A percentile compares a stretch with the other conserved stretches of the same genome.
Conservation (phyloP, 2,113 vertebrate genomes). For the Hyla sarda region DNA sequence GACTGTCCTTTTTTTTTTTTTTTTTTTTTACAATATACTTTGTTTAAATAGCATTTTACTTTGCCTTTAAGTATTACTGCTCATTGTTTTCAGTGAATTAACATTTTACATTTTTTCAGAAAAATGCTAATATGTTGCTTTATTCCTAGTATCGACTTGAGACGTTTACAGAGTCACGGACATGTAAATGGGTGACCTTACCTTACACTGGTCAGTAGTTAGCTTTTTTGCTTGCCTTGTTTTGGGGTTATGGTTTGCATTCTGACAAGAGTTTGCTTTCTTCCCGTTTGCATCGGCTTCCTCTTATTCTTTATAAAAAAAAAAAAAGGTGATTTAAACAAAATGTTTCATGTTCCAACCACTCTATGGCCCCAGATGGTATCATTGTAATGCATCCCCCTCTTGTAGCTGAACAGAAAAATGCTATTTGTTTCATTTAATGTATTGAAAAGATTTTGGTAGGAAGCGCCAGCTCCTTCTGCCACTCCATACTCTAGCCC, state of each 20-base stretch:
- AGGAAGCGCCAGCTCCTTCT: too few species aligned
- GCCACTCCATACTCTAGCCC: too few species aligned
- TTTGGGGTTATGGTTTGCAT: background rate
- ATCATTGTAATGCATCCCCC: background rate
- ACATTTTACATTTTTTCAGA: background rate
- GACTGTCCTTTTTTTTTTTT: too few species aligned
- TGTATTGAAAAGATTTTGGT: background rate
- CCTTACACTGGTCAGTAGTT: slow-evolving; percentile 62
- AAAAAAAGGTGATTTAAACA: too few species aligned
- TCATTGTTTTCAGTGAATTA: background rate
- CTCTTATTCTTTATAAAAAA: too few species aligned
- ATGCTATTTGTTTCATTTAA: background rate
- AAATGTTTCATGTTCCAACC: background rate
- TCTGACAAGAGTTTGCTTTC: background rate
- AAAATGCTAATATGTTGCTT: background rate
- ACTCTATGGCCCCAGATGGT: background rate
- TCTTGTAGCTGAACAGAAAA: background rate
- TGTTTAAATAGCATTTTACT: too few species aligned
- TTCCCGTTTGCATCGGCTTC: background rate
- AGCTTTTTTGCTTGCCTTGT: background rate
- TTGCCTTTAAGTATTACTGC: too few species aligned
- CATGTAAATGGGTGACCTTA: slow-evolving; percentile 64
- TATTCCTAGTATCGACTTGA: slow-evolving; percentile 69
- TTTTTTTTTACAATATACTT: too few species aligned
- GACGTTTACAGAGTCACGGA: slow-evolving; percentile 71